phyloP scores from a whole-genome alignment of 64 coral and sea anemone genomes.

The Pocillopora verrucosa region DNA sequence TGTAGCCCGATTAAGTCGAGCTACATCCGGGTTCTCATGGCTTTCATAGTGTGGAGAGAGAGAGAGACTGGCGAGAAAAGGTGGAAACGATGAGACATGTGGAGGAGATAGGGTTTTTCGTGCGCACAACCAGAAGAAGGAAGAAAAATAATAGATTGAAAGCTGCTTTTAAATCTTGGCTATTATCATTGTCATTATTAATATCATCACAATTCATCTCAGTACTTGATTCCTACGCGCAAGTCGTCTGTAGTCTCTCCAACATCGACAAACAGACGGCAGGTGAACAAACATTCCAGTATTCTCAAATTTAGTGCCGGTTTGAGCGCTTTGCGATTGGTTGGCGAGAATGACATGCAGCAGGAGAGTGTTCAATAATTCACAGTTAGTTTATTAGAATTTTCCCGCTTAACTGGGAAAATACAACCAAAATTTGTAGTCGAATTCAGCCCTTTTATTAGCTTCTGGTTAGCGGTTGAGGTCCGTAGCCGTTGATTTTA shows the following conservation, averaged over 20 bases:
- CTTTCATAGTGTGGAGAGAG: no score
- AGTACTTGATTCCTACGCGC: no score
- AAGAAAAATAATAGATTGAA: no score
- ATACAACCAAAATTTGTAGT: background rate
- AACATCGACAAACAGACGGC: background rate
- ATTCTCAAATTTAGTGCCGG: background rate
- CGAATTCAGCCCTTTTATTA: background rate
- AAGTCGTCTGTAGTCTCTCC: background rate
- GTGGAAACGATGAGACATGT: no score
- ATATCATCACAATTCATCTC: background rate
- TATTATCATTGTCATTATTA: background rate
- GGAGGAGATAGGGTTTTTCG: no score
- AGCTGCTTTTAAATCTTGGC: background rate
- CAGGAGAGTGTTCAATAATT: constrained; percentile 23
- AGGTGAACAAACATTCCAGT: background rate
- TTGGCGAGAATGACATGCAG: background rate
- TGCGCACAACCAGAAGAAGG: no score
- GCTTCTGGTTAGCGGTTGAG: background rate
- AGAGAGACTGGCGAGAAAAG: no score
- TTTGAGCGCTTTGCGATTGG: constrained; percentile 8
- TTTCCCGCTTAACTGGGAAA: background rate
- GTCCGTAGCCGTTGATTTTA: background rate
- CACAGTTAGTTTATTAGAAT: background rate
- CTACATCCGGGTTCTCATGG: no score
- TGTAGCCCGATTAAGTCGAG: no score